These are phyloP conservation scores for Chanos chanos DNA, from an alignment of 2,797 vertebrate species.

Conservation along the genomic window DNA sequence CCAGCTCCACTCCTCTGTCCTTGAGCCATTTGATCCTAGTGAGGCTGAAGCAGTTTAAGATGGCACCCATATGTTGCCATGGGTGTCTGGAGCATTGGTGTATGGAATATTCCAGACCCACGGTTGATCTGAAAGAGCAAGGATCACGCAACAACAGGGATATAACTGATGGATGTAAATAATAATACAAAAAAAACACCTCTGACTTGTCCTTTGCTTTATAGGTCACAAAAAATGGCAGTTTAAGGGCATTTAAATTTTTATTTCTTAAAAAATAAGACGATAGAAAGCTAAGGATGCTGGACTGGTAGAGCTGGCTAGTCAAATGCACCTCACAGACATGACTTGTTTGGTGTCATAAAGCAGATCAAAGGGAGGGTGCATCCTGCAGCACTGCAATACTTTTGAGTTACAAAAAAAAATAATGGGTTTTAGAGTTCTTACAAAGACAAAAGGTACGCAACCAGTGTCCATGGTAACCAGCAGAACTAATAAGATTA, in stretches of 20 bases:
- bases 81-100: conserved; percentile 83
- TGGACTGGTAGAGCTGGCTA: too few relatives aligned
- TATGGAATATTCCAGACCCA: conserved; percentile 99
- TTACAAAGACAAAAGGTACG: conserved; percentile 19
- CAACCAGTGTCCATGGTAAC: conserved; percentile 53
- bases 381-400: background rate
- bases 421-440: conserved; percentile 23
- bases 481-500: conserved; percentile 38
- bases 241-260: too few relatives aligned
- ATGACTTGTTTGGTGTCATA: too few relatives aligned
- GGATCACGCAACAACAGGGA: too few relatives aligned
- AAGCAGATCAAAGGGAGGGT: background rate
- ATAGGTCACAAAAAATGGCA: too few relatives aligned
- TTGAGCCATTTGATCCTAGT: background rate
- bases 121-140: conserved; percentile 77
- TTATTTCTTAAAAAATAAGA: too few relatives aligned
- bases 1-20: background rate
- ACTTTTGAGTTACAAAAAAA: conserved; percentile 10
- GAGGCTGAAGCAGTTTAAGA: conserved; percentile 62
- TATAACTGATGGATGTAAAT: too few relatives aligned
- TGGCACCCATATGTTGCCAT: conserved; percentile 93
- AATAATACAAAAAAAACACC: too few relatives aligned
- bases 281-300: too few relatives aligned
- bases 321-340: too few relatives aligned
- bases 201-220: too few relatives aligned